Evolutionary conservation across 2,797 vertebrate genomes (phyloP).

Genomic region (Passerculus sandwichensis): DNA sequence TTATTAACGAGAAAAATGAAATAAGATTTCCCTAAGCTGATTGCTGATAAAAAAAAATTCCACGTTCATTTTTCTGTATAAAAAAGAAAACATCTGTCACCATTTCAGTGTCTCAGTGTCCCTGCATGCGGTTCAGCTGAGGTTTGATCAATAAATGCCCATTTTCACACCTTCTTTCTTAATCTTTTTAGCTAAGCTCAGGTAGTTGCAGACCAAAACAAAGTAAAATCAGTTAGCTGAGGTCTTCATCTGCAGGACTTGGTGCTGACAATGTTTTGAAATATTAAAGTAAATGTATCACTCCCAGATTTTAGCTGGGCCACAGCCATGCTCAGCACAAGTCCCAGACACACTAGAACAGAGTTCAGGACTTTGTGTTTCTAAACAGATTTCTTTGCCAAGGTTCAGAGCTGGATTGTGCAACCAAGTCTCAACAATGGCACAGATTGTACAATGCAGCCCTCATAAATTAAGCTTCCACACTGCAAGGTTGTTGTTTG

Average conservation of each 20-base stretch:
- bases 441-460: neutral
- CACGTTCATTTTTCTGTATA: constrained; percentile 34
- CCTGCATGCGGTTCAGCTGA: neutral
- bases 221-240: neutral
- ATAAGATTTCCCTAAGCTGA: constrained; percentile 71
- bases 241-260: fast-evolving
- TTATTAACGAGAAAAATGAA: constrained; percentile 64
- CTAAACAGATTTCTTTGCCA: constrained; percentile 26
- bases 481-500: neutral
- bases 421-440: neutral
- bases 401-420: constrained; percentile 5
- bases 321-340: neutral
- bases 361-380: neutral
- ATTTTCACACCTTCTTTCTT: constrained; percentile 42
- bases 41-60: neutral
- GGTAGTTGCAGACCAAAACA: neutral
- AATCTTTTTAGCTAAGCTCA: constrained; percentile 43
- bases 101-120: neutral
- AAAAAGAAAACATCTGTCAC: constrained; percentile 65
- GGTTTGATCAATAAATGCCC: neutral
- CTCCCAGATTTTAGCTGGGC: neutral
- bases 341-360: neutral
- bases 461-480: constrained; percentile 2
- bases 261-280: neutral
- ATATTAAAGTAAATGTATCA: neutral